Base-by-base conservation (phyloP, 2,797 vertebrate species). In the Halcyon smyrnensis region DNA sequence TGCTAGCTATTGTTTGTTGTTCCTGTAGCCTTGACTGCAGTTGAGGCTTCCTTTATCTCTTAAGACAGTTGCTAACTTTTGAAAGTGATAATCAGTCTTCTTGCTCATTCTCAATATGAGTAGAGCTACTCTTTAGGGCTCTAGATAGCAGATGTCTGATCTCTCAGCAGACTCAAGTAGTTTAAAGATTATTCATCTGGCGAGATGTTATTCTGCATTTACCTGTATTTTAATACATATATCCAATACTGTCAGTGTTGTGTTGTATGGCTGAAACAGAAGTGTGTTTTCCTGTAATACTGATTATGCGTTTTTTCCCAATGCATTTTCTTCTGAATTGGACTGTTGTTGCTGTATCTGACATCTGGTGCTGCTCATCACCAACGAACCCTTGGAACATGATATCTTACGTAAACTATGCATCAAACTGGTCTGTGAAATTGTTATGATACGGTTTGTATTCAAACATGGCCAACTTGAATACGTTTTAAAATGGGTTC, bases 281-380 rank as follows among this genome's bases (percentile, higher is more conserved):
- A 7, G 17, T 25, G 4, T 68, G 32, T 89, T 93, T 97, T 98
- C 98, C 98, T 99, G 99, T 99, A 99, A 99, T 99, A 99, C 99
- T 99, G 99, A 99, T 99, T 97, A 99, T 99, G 98, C 98, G 98
- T 99, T 99, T 98, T 98, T 97, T 97, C 98, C 98, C 97, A 98
- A 97, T 98, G 97, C 98, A 97, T 99, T 98, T 98, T 98, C 98
- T 98, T 98, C 98, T 98, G 98, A 98, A 98, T 92, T 98, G 98
- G 98, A 98, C 98, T 98, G 90, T 98, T 98, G 97, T 97, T 97
- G 97, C 98, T 98, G 97, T 98, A 97, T 98, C 98, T 98, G 98
- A 98, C 97, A 96, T 97, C 98, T 97, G 98, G 97, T 98, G 98
- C 97, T 98, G 98, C 97, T 98, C 98, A 96, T 98, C 97, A 98